A percentile compares a stretch with the other conserved stretches of the same genome.
Evolutionary conservation across 1,140 invertebrate genomes (phyloP).

Genomic region (Telenomus remus): DNA sequence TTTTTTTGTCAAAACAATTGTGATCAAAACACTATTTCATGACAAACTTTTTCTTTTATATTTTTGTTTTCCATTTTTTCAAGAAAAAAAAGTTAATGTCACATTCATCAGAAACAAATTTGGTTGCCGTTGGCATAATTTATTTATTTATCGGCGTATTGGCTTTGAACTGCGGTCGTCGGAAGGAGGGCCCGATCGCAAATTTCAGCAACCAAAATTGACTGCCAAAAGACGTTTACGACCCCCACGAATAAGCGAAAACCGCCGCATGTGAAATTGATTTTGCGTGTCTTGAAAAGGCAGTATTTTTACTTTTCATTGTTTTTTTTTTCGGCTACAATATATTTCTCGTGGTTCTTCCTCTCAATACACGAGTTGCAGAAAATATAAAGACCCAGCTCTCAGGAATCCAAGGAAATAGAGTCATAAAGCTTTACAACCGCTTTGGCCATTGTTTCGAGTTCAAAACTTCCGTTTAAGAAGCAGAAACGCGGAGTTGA

Average conservation of each 20-base stretch:
- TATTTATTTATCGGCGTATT: slow-evolving; percentile 44
- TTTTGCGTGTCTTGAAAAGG: slow-evolving; percentile 68
- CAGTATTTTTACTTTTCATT: slow-evolving; percentile 11
- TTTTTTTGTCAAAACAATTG: too few species aligned
- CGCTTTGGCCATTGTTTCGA: slow-evolving; percentile 61
- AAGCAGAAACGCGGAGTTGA: slow-evolving; percentile 30
- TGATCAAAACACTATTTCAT: too few species aligned
- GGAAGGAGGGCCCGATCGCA: slow-evolving; percentile 44
- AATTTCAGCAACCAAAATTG: slow-evolving; percentile 58
- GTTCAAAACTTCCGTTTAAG: slow-evolving; percentile 65
- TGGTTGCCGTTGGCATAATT: slow-evolving; percentile 6
- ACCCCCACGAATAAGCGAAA: slow-evolving; percentile 50
- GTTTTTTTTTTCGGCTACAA: slow-evolving; percentile 50
- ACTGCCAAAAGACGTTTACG: slow-evolving; percentile 58
- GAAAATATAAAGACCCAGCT: slow-evolving; percentile 21
- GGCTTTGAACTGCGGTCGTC: slow-evolving; percentile 48
- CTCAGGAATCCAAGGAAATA: slow-evolving; percentile 51
- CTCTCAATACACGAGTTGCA: slow-evolving; percentile 19
- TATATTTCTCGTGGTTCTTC: slow-evolving; percentile 10
- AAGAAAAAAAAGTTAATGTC: too few species aligned
- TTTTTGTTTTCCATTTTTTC: too few species aligned
- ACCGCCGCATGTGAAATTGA: slow-evolving; percentile 64
- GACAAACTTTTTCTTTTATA: too few species aligned
- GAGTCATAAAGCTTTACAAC: slow-evolving; percentile 65
- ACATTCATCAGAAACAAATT: not conserved